Base-by-base conservation (phyloP, 2,888 invertebrate species). In the Isoperla grammatica region DNA sequence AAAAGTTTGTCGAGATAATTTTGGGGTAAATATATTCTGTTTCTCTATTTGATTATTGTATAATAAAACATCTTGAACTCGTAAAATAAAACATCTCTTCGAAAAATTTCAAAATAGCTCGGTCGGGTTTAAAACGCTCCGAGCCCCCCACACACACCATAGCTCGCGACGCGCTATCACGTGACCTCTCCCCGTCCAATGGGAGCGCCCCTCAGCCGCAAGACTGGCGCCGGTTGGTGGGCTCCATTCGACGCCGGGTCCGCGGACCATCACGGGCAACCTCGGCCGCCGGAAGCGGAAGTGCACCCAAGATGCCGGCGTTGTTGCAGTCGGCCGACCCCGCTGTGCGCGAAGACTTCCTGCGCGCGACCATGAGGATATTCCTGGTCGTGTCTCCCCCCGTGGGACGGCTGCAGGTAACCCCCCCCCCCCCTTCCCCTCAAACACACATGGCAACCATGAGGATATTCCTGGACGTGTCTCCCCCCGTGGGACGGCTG, bases 361-460 rank as follows among this genome's bases (percentile, higher is more conserved):
- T 86, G 63, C 82, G 84, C 67, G 85, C 86, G 57, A 85, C 86
- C 64, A 86, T 86, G 86, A 80, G 85, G 74, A 86, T 86, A 69
- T 86, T 86, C 71, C 75, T 86, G 67, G 85, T 86, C 61, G 86
- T 86, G 12, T 86, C 86, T 60, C 86, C 86, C 55, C 86, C 86
- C 2, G 78, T 78, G 69, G 79, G 80, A 65, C 77, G 79, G 66
- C 76, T 81, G 54, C 80, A 81, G 80, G 81, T 80, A 78, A 71
- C 64, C 54, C 12, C 2, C 19, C n/a, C n/a, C n/a, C n/a, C n/a
- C n/a, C n/a, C n/a, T n/a, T n/a, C n/a, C n/a, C n/a, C n/a, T n/a
- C n/a, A n/a, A 12, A 13, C 15, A n/a, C n/a, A n/a, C 63, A 82
- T 84, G 67, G 85, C 86, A 57, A 85, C 86, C 64, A 86, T 86